Evolutionary conservation across 1,140 invertebrate species (phyloP), one percentile per base, ranked within the genome.

Genomic region (Drosophila tani): DNA sequence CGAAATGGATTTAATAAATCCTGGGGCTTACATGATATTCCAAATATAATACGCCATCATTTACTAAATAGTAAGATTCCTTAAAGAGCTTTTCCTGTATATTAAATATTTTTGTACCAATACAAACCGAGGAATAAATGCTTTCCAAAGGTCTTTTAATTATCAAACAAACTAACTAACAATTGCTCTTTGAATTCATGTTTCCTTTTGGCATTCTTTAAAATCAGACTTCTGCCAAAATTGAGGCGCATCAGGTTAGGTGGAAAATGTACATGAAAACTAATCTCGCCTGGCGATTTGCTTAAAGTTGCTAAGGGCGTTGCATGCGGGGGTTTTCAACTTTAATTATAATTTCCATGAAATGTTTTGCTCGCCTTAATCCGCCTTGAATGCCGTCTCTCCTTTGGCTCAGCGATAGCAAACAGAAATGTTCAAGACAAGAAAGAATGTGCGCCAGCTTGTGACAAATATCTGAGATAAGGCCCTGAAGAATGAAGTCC

Each of bases 331-430:
- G 17, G 65, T 50, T 41, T 19, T 41, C 43, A 69, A 35, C 65
- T 69, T 71, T 59, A 71, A 59, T 58, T 59, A 71, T 59, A 58
- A 71, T 73, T 49, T 70, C 21, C 49, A 24, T 49, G 66, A 70
- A 49, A 70, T 58, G 66, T 73, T 73, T 35, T 50, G 66, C 66
- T 21, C 9, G 58, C 57, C 67, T 68, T 70, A 68, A 70, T 70
- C 67, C 51, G 46, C 12, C 29, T 19, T 4, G 49, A 58, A 58
- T 69, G 51, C 21, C 32, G 15, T 12, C 14, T 38, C 32, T 55
- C 5, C 53, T 41, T 41, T 70, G 17, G 66, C 35, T 27, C 14
- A 8, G 6, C 70, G 69, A 59, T 73, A 73, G 50, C 66, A 58
- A 73, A 59, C 66, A 24, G 46, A 71, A 73, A 71, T 59, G 41